Evolutionary conservation across 1,140 invertebrate species (phyloP).

Genomic region (Drosophila azteca): DNA sequence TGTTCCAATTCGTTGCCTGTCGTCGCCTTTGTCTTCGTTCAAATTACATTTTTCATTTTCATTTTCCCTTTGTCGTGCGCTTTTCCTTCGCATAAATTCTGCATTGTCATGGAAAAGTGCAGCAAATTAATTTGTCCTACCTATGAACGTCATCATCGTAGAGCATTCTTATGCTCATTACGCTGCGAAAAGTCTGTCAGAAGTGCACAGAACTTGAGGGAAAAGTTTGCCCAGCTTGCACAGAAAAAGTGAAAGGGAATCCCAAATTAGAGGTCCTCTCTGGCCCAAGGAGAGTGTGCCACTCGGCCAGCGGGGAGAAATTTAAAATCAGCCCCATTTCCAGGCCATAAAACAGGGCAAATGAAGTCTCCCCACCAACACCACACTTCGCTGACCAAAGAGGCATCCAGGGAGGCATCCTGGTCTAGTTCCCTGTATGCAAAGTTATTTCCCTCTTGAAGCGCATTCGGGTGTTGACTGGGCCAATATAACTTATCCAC

Average conservation of each 20-base stretch:
- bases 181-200: neutral
- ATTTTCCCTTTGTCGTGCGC: slow-evolving; percentile 21
- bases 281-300: neutral
- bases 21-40: slow-evolving; percentile 39
- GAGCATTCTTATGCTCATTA: neutral
- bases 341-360: slow-evolving; percentile 39
- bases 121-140: slow-evolving; percentile 59
- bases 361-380: neutral
- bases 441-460: slow-evolving; percentile 35
- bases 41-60: slow-evolving; percentile 40
- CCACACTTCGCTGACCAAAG: slow-evolving; percentile 9
- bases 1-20: slow-evolving; percentile 50
- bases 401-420: slow-evolving; percentile 22
- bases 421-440: slow-evolving; percentile 24
- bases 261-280: no score
- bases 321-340: slow-evolving; percentile 39
- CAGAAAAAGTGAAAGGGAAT: neutral
- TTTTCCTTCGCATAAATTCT: slow-evolving; percentile 52
- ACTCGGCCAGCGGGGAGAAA: neutral
- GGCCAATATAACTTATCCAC: slow-evolving; percentile 52
- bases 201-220: neutral
- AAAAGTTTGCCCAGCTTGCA: neutral
- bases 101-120: slow-evolving; percentile 60
- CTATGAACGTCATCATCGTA: slow-evolving; percentile 24
- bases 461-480: slow-evolving; percentile 50